Evolutionary conservation across 2,113 vertebrate species (phyloP).

Genomic region (Thamnophis sirtalis): DNA sequence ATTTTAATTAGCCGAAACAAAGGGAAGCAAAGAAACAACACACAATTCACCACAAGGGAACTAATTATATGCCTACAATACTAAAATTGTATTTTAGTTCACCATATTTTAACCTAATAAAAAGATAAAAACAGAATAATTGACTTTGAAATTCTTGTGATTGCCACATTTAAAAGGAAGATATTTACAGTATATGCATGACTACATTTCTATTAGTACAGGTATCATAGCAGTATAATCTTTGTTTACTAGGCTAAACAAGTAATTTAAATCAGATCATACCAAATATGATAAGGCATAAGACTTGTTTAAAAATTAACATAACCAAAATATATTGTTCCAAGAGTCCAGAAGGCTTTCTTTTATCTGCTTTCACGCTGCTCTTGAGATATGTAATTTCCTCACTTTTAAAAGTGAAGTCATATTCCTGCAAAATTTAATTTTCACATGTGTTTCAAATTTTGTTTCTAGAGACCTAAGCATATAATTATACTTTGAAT

Average conservation of each 20-base stretch:
- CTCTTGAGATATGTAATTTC: neutral
- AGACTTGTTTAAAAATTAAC: neutral
- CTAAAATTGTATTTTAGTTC: neutral
- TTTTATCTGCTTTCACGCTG: neutral
- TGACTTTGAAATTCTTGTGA: neutral
- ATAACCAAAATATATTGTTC: neutral
- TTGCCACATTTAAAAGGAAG: neutral
- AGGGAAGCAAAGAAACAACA: neutral
- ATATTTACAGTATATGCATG: neutral
- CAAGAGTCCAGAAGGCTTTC: neutral
- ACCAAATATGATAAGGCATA: neutral
- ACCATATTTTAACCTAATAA: neutral
- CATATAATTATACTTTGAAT: slow-evolving; percentile 16
- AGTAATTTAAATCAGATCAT: neutral
- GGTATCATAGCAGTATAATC: neutral
- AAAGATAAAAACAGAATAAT: neutral
- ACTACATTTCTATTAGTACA: neutral
- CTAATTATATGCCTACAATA: neutral
- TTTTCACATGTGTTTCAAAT: slow-evolving; percentile 4
- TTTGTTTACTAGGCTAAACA: neutral
- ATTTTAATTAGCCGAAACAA: neutral
- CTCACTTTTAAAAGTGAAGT: neutral
- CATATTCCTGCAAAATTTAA: neutral
- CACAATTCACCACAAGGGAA: neutral
- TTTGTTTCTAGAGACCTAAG: slow-evolving; percentile 5